phyloP scores from a whole-genome alignment of 2,797 vertebrate genomes.

The Lepidocolaptes lacrymiger region DNA sequence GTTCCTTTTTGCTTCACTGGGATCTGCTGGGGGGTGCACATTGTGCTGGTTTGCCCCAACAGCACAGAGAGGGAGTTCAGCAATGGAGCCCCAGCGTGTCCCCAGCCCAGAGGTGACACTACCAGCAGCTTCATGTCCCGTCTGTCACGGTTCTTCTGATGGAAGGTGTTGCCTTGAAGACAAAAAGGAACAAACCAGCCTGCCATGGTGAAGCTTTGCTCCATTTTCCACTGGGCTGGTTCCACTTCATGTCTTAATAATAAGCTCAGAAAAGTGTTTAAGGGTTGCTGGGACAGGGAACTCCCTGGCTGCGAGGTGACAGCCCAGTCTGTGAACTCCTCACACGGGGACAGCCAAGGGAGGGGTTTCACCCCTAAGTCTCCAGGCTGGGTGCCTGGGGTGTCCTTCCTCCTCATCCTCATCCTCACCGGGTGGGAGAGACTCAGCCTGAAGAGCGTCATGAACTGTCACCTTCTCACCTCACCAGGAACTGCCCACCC shows the following conservation, averaged over 20 bases:
- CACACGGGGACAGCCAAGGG: neutral
- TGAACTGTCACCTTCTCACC: neutral
- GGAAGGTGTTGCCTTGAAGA: neutral
- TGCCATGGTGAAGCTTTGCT: neutral
- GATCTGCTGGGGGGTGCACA: neutral
- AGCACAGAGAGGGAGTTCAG: neutral
- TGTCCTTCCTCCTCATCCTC: neutral
- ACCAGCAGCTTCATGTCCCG: neutral
- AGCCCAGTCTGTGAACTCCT: neutral
- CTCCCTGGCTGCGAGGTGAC: accelerated
- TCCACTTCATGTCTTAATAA: neutral
- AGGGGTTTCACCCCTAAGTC: neutral
- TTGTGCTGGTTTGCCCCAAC: neutral
- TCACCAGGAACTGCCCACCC: neutral
- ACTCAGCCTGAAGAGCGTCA: neutral
- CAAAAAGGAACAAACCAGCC: neutral
- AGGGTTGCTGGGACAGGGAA: neutral
- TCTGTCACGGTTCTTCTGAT: accelerated
- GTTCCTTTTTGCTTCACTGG: no score
- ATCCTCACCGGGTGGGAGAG: neutral
- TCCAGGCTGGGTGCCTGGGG: accelerated
- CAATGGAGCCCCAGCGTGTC: accelerated
- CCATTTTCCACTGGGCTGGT: neutral
- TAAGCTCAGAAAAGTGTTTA: neutral
- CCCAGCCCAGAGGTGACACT: neutral